Percentiles rank a stretch among this genome's conserved stretches.
phyloP scores from a whole-genome alignment of 2,888 invertebrate genomes.

The Eledona agricola region DNA sequence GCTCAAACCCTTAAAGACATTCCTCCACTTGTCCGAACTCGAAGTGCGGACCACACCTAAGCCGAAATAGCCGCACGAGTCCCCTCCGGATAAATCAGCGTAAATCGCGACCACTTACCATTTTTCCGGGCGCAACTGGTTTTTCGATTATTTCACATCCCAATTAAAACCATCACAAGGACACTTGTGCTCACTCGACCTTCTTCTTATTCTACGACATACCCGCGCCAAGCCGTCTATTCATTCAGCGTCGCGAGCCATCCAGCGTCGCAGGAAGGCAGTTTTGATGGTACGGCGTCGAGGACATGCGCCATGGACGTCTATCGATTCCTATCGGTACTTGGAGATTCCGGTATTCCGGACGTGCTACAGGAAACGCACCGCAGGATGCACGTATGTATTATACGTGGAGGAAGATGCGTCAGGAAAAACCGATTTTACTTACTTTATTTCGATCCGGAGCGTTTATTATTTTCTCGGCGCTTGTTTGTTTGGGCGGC shows the following conservation, averaged over 20 bases:
- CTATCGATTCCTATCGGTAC: slow-evolving; percentile 40
- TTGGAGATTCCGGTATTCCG: slow-evolving; percentile 18
- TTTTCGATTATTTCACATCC: slow-evolving; percentile 22
- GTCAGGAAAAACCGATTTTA: too few species aligned
- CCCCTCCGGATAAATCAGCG: slow-evolving; percentile 3
- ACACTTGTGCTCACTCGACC: slow-evolving; percentile 33
- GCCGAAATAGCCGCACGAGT: slow-evolving; percentile 16
- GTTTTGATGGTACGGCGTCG: slow-evolving; percentile 44
- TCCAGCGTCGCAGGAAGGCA: slow-evolving; percentile 43
- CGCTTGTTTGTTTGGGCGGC: too few species aligned
- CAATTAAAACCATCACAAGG: slow-evolving; percentile 33
- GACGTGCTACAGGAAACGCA: too few species aligned
- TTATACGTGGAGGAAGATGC: too few species aligned
- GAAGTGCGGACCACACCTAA: slow-evolving; percentile 20
- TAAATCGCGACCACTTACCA: slow-evolving; percentile 15
- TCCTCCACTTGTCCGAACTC: slow-evolving; percentile 9
- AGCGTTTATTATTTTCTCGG: too few species aligned
- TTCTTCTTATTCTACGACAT: slow-evolving; percentile 23
- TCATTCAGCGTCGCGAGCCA: slow-evolving; percentile 34
- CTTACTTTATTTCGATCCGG: too few species aligned
- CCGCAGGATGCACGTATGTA: too few species aligned
- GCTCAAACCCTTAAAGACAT: slow-evolving; percentile 5
- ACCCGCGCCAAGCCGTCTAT: slow-evolving; percentile 40
- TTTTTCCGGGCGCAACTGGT: slow-evolving; percentile 33
- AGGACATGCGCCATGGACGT: slow-evolving; percentile 37